Evolutionary conservation across 2,113 vertebrate genomes (phyloP), one percentile per base, ranked within the genome.

Genomic region (Athene cunicularia): DNA sequence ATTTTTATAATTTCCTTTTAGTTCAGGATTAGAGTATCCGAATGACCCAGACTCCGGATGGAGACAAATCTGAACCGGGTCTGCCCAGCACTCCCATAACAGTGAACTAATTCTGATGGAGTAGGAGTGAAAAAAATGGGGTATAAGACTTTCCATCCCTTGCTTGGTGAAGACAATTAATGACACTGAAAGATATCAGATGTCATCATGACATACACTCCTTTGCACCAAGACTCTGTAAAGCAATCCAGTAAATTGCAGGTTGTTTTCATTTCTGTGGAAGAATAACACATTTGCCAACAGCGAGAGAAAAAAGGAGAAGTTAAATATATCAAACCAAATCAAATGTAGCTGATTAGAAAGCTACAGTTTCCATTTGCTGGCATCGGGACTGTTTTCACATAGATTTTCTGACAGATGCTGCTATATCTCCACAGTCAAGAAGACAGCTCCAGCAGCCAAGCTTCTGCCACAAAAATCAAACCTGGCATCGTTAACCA

Each of bases 1-100:
- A 63, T 96, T 95, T 90, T 94, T 96, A 82, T 95, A 26, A 94
- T 96, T 82, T 97, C 76, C 89, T 95, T 95, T 93, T 94, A 71
- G 80, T 81, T 94, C 70, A 95, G 72, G 88, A 96, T 96, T 93
- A 96, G 88, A 88, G 67, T 95, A 88, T 92, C 97, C 2, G 6
- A 71, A 33, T 81, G 86, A 84, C 58, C 80, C 74, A 26, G 68
- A 41, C 85, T 93, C 71, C 30, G 33, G 86, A 79, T 73, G 64
- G 80, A 92, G 41, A 56, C 83, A 88, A 86, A 96, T 67, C 73
- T 71, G 71, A 91, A 80, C 74, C 2, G 16, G 77, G 47, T 85
- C 81, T 80, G 77, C 68, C 64, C 41, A 53, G 80, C 30, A 45
- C n/a, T 68, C 50, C 66, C 0, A 0, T 50, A 74, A 47, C 73